phyloP scores from a whole-genome alignment of 2,113 vertebrate species.

The Misgurnus mizolepis region DNA sequence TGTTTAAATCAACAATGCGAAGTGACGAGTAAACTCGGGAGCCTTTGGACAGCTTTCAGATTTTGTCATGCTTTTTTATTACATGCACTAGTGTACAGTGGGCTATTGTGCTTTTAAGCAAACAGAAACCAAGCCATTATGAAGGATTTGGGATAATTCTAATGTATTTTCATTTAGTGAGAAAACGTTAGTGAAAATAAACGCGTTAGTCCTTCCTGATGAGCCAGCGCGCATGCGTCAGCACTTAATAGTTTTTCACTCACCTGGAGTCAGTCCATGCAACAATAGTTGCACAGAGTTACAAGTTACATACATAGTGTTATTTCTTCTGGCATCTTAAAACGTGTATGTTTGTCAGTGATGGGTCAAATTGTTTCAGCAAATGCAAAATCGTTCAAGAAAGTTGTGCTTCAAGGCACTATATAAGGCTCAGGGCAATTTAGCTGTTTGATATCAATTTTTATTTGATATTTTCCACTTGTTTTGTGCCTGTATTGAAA shows the following conservation, averaged over 20 bases:
- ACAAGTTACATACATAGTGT: slow-evolving; percentile 1
- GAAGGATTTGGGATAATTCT: neutral
- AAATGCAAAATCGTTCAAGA: too few species aligned
- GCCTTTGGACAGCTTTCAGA: slow-evolving; percentile 18
- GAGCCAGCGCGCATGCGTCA: slow-evolving; percentile 67
- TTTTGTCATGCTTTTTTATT: slow-evolving; percentile 15
- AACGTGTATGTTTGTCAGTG: neutral
- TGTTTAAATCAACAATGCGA: slow-evolving; percentile 66
- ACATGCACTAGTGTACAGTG: neutral
- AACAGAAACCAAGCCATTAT: slow-evolving; percentile 7
- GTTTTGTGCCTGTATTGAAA: neutral
- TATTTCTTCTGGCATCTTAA: neutral
- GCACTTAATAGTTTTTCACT: slow-evolving; percentile 54
- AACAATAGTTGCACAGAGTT: neutral
- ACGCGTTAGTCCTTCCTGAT: slow-evolving; percentile 59
- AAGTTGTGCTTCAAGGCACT: neutral
- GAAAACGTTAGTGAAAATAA: slow-evolving; percentile 26
- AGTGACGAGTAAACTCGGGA: slow-evolving; percentile 55
- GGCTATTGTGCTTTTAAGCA: neutral
- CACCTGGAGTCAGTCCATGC: slow-evolving; percentile 24
- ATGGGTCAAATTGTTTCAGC: neutral
- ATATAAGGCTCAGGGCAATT: neutral
- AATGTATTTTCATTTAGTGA: slow-evolving; percentile 34
- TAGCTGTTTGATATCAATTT: neutral
- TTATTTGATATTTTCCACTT: neutral